These are phyloP conservation scores for Athetis lepigone DNA, from an alignment of 2,888 invertebrate species.

Conservation along the genomic window DNA sequence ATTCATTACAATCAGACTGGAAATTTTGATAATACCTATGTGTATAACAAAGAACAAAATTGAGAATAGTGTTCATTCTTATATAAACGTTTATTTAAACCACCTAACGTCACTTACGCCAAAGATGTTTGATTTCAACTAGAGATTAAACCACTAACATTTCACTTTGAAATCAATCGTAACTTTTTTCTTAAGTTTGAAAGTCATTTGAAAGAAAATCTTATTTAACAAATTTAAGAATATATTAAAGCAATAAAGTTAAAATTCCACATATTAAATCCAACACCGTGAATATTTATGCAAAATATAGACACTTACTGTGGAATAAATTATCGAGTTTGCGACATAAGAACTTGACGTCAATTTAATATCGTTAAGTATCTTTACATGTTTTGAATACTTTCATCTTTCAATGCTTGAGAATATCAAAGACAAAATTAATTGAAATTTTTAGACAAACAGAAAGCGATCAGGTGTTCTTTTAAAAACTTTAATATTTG, in stretches of 20 bases:
- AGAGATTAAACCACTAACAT: constrained; percentile 27
- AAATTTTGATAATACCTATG: constrained; percentile 17
- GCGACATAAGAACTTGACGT: constrained; percentile 34
- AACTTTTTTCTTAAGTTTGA: constrained; percentile 28
- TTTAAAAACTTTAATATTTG: not conserved
- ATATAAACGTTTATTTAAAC: constrained; percentile 31
- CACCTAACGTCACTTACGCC: constrained; percentile 32
- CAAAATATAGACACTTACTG: constrained; percentile 16
- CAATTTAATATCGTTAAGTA: constrained; percentile 47
- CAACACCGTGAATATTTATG: constrained; percentile 19
- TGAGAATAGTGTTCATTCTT: constrained; percentile 38
- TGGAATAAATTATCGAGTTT: constrained; percentile 36
- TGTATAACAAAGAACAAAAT: constrained; percentile 31
- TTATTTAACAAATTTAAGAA: not conserved
- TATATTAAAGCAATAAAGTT: constrained; percentile 19
- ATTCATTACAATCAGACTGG: constrained; percentile 18
- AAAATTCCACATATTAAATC: constrained; percentile 37
- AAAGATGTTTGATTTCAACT: constrained; percentile 36
- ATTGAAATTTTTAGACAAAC: constrained; percentile 3
- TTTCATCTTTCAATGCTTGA: constrained; percentile 15
- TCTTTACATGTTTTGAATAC: constrained; percentile 47
- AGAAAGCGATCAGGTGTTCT: not conserved
- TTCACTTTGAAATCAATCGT: constrained; percentile 16
- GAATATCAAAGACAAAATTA: constrained; percentile 1
- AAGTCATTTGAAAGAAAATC: constrained; percentile 1